phyloP scores from a whole-genome alignment of 2,888 invertebrate genomes.

The Steinernema scapterisci region DNA sequence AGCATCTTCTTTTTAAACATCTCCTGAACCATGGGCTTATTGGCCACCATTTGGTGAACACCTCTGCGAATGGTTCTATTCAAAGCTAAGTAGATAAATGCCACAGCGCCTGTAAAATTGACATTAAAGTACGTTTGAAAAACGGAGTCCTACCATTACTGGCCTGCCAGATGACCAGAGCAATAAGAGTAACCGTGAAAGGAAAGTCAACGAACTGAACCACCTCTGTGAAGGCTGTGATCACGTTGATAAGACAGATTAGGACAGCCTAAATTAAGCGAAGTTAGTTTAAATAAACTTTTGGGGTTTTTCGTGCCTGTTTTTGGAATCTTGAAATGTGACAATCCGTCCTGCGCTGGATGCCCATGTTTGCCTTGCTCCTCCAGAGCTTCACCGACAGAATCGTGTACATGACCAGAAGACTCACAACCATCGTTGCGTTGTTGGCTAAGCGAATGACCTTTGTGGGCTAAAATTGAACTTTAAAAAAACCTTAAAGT shows the following conservation, averaged over 20 bases:
- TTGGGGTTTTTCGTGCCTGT: not conserved
- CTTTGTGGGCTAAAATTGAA: not conserved
- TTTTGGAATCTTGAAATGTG: conserved; percentile 14
- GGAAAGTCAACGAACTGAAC: conserved; percentile 3
- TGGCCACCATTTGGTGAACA: conserved; percentile 3
- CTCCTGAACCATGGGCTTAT: not conserved
- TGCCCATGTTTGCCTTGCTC: conserved; percentile 2
- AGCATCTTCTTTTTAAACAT: not conserved
- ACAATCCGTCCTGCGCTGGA: not conserved
- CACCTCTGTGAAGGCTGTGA: conserved; percentile 9
- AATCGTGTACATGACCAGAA: not conserved
- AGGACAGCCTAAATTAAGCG: not conserved
- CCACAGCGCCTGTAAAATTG: not conserved
- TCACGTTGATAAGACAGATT: not conserved
- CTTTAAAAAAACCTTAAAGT: not conserved
- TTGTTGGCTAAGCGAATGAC: not conserved
- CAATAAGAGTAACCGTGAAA: not conserved
- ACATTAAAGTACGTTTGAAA: not conserved
- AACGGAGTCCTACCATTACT: not conserved
- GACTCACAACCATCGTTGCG: not conserved
- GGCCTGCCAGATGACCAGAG: conserved; percentile 1
- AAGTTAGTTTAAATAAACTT: not conserved
- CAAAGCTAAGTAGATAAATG: conserved; percentile 8
- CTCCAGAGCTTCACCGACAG: conserved; percentile 13
- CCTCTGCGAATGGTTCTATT: conserved; percentile 6